Percentiles rank a stretch among this genome's conserved stretches.
phyloP scores from a whole-genome alignment of 1,140 invertebrate species.

The Cydia pomonella region DNA sequence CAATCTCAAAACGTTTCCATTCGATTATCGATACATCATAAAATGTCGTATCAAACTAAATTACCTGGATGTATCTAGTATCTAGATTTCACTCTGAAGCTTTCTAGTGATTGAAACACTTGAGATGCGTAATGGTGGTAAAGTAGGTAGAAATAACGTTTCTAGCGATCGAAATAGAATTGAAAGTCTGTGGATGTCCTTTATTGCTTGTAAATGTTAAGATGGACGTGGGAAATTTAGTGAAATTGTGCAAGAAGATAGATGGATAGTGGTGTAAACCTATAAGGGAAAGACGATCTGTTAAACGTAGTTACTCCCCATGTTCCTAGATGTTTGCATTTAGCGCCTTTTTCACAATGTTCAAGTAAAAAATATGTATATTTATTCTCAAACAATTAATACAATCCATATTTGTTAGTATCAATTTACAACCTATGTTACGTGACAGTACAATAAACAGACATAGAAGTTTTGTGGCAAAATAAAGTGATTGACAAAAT shows the following conservation, averaged over 20 bases:
- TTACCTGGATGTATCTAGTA: background rate
- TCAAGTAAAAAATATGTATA: no score
- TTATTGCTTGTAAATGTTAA: background rate
- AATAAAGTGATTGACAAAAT: no score
- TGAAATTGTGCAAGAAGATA: background rate
- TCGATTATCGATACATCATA: background rate
- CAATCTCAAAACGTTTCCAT: background rate
- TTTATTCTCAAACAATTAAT: no score
- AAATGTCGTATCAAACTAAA: background rate
- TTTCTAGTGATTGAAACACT: conserved; percentile 13
- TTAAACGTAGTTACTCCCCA: no score
- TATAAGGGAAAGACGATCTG: no score
- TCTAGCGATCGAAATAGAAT: background rate
- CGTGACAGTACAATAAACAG: no score
- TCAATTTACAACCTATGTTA: no score
- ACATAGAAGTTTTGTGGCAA: no score
- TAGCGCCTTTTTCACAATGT: no score
- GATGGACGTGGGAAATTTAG: background rate
- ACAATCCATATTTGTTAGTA: no score
- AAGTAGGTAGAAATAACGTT: background rate
- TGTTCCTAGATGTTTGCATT: no score
- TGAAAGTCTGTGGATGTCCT: background rate
- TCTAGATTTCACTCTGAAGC: conserved; percentile 6
- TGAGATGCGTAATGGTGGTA: background rate
- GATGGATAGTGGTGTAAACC: no score